phyloP scores from a whole-genome alignment of 1,140 invertebrate genomes.

The Thaumetopoea pityocampa region DNA sequence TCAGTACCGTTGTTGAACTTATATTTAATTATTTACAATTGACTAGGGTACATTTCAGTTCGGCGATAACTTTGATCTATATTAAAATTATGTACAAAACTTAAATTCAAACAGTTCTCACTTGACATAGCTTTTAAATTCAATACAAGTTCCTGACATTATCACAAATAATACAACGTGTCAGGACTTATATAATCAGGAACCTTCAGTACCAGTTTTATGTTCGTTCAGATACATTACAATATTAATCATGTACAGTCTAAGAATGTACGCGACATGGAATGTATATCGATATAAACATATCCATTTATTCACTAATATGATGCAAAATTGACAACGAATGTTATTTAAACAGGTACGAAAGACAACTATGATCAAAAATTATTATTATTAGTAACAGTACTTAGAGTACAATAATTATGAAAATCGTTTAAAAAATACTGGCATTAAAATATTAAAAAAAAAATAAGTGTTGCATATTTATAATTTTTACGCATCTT shows the following conservation, averaged over 20 bases:
- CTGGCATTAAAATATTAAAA: background rate
- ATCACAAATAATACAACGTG: conserved; percentile 55
- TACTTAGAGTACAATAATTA: conserved; percentile 44
- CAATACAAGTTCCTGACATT: conserved; percentile 64
- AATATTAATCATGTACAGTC: conserved; percentile 16
- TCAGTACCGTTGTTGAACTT: too few species aligned
- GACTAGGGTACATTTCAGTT: conserved; percentile 75
- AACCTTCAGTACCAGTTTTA: conserved; percentile 50
- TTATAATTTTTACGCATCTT: too few species aligned
- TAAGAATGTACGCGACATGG: conserved; percentile 32
- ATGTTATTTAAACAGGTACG: conserved; percentile 39
- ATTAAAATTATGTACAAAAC: conserved; percentile 42
- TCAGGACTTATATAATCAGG: conserved; percentile 45
- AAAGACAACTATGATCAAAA: conserved; percentile 21
- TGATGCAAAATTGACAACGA: conserved; percentile 4
- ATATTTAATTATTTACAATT: conserved; percentile 65
- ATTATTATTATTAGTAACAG: conserved; percentile 20
- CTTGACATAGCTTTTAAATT: conserved; percentile 37
- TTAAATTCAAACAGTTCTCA: conserved; percentile 41
- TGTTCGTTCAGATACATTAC: conserved; percentile 1
- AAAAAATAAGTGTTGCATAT: conserved; percentile 14
- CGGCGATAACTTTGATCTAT: conserved; percentile 50
- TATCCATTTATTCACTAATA: conserved; percentile 13
- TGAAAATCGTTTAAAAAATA: too few species aligned
- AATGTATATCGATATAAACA: conserved; percentile 31